Base-by-base conservation (phyloP, 2,888 invertebrate species). In the Drosophila eohydei region DNA sequence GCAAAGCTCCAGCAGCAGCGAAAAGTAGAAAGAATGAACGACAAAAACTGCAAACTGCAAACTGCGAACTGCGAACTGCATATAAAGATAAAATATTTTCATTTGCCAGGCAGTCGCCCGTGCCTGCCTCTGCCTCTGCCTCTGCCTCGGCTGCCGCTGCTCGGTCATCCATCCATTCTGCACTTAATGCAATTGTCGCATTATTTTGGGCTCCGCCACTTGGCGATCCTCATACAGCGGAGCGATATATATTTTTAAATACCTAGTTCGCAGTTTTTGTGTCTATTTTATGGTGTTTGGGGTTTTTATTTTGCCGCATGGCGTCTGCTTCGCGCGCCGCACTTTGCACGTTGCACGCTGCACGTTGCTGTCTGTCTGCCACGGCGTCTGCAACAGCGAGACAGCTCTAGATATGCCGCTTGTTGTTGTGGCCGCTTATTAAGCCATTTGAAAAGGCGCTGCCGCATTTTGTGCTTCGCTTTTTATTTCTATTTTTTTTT, bases 291-390 rank as follows among this genome's bases (percentile, higher is more conserved):
- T 81, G 71, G 79, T 71, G 61, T 73, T 86, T 74, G 68, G 36
- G 69, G 72, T 83, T 83, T 87, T 88, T 88, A 87, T 89, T 89
- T 85, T 84, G 84, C 90, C 88, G 84, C 84, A 84, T 84, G 90
- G 86, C 88, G 83, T 74, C 89, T 68, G 72, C 60, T 36, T n/a
- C 67, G 50, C 58, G 63, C 52, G 81, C 52, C 63, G 75, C 70
- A 70, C 46, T 71, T 51, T 64, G 72, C 57, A 21, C 44, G 61
- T 28, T 56, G 60, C 59, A 30, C 32, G 63, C 32, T n/a, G 54
- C 50, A 21, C 21, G 21, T 43, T 57, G 69, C 65, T 36, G 65
- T 28, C 80, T 71, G 80, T 83, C 81, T 84, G 90, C 88, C 83
- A 83, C 87, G 88, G 84, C 88, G 83, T 83, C 83, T 83, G 83